Evolutionary conservation across 2,797 vertebrate genomes (phyloP).

Genomic region (Poecilia gillii): DNA sequence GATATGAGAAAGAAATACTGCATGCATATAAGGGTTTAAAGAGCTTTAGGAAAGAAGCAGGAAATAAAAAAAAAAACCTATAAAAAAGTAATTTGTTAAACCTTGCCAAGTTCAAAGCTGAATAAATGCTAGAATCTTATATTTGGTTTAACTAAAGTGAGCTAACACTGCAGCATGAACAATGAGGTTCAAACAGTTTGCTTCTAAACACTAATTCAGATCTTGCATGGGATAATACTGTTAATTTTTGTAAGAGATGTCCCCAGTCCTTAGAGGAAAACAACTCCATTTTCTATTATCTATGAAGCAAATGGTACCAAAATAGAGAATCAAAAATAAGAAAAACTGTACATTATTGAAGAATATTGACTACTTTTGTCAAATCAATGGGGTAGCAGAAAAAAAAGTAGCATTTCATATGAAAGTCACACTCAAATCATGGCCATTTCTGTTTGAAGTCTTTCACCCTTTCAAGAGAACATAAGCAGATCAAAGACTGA

Average conservation of each 20-base stretch:
- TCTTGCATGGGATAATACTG: conserved; percentile 40
- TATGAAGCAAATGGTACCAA: conserved; percentile 57
- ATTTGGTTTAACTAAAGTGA: background rate
- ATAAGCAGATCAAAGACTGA: conserved; percentile 80
- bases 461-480: conserved; percentile 76
- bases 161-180: background rate
- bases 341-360: conserved; percentile 77
- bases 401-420: conserved; percentile 57
- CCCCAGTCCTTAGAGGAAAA: conserved; percentile 62
- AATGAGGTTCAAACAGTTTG: conserved; percentile 46
- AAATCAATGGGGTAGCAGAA: conserved; percentile 68
- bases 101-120: background rate
- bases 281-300: conserved; percentile 50
- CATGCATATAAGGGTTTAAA: background rate
- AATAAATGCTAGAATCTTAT: background rate
- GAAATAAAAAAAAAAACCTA: background rate
- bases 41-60: background rate
- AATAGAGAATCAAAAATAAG: conserved; percentile 50
- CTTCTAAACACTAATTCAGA: conserved; percentile 71
- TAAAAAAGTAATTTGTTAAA: background rate
- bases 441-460: conserved; percentile 76
- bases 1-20: background rate
- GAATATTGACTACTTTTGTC: conserved; percentile 78
- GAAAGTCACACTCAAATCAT: conserved; percentile 65
- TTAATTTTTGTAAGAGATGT: conserved; percentile 40